phyloP scores from a whole-genome alignment of 1,140 invertebrate genomes.

The Pogonus chalceus region DNA sequence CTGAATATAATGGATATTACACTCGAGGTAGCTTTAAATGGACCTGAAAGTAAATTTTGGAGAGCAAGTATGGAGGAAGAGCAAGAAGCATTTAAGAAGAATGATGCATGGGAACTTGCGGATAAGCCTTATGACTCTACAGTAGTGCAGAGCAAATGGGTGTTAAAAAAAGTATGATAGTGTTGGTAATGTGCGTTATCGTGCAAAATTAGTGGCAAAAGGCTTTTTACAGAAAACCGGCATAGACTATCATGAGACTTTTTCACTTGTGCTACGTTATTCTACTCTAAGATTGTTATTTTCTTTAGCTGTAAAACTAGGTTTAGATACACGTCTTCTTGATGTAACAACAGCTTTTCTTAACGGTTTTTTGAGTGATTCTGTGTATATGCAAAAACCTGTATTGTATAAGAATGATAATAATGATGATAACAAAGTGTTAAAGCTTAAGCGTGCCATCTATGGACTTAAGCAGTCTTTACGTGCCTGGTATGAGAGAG shows the following conservation, averaged over 20 bases:
- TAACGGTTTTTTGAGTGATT: conserved; percentile 27
- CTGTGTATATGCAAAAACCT: conserved; percentile 22
- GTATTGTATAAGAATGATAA: neutral
- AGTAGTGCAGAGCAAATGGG: conserved; percentile 9
- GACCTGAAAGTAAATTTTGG: conserved; percentile 21
- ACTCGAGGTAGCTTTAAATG: conserved; percentile 24
- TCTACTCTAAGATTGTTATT: conserved; percentile 26
- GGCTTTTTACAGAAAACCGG: conserved; percentile 27
- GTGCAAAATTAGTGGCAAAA: conserved; percentile 33
- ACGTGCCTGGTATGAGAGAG: neutral
- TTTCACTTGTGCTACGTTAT: conserved; percentile 26
- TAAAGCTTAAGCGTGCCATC: too few relatives aligned
- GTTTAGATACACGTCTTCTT: conserved; percentile 24
- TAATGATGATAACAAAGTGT: too few relatives aligned
- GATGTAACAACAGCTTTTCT: conserved; percentile 32
- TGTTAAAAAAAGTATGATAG: conserved; percentile 9
- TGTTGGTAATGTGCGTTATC: conserved; percentile 16
- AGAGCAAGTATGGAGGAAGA: conserved; percentile 23
- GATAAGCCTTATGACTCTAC: neutral
- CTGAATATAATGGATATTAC: conserved; percentile 15
- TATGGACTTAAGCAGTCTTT: conserved; percentile 12
- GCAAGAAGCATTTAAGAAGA: conserved; percentile 20
- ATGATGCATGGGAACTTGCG: conserved; percentile 10
- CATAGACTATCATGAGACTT: conserved; percentile 22
- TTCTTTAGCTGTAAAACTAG: conserved; percentile 17